These are phyloP conservation scores for Zalophus californianus DNA, from an alignment of 2,797 vertebrate species.

Conservation along the genomic window DNA sequence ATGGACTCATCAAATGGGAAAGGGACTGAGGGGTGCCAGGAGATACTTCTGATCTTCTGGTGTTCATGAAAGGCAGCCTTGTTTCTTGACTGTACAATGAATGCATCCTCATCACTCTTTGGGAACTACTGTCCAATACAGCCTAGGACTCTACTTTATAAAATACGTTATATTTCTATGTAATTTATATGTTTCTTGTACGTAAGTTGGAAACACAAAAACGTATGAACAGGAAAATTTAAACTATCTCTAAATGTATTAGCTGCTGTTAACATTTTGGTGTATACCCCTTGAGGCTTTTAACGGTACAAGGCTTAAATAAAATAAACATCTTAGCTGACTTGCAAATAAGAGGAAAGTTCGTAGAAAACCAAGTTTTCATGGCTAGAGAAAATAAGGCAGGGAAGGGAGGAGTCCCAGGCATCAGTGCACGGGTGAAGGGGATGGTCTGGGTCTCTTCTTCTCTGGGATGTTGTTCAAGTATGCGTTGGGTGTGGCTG, in stretches of 20 bases:
- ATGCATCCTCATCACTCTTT: not conserved
- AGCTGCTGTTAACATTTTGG: conserved; percentile 43
- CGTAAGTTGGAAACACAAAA: not conserved
- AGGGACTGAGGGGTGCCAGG: not conserved
- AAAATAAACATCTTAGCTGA: not conserved
- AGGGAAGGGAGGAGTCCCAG: not conserved
- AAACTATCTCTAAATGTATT: conserved; percentile 29
- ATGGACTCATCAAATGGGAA: not conserved
- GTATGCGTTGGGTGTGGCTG: not conserved
- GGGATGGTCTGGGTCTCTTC: not conserved
- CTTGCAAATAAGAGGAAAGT: not conserved
- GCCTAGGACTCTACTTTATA: not conserved
- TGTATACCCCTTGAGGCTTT: not conserved
- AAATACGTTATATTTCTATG: not conserved
- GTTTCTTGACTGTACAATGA: not conserved
- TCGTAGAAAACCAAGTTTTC: not conserved
- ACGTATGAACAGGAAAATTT: not conserved
- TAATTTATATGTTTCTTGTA: not conserved
- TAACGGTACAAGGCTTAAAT: not conserved
- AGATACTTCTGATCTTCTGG: not conserved
- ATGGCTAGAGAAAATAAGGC: not conserved
- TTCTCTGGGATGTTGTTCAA: not conserved
- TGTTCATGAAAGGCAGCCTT: not conserved
- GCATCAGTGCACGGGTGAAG: not conserved
- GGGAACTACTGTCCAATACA: not conserved